phyloP scores from a whole-genome alignment of 2,797 vertebrate genomes.

The Heteromormyrus szaboi region DNA sequence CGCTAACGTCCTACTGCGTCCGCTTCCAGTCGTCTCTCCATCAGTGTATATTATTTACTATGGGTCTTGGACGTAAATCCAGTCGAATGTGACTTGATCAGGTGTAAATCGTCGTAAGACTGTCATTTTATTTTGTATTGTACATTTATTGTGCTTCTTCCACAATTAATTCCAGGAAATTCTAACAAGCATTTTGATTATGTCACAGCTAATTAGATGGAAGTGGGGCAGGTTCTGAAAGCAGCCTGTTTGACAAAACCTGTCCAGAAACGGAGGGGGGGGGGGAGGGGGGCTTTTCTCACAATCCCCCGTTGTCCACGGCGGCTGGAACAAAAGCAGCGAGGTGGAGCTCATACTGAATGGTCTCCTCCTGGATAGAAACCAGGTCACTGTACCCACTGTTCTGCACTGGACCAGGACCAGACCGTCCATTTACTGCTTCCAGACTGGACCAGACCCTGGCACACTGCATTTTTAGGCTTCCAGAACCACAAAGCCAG shows the following conservation, averaged over 20 bases:
- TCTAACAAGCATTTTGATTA: neutral
- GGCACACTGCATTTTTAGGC: neutral
- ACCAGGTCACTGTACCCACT: neutral
- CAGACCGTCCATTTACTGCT: neutral
- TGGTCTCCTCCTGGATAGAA: neutral
- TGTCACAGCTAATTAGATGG: neutral
- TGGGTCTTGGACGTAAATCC: neutral
- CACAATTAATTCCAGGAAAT: neutral
- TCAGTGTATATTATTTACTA: neutral
- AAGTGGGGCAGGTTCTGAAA: neutral
- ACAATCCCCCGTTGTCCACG: neutral
- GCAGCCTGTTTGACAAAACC: neutral
- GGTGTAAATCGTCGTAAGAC: neutral
- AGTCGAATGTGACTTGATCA: neutral
- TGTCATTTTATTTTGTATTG: neutral
- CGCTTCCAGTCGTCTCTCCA: neutral
- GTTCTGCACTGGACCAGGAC: neutral
- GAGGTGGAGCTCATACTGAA: neutral
- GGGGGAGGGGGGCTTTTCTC: neutral
- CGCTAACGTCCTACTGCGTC: neutral
- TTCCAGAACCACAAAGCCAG: neutral
- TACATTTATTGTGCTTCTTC: neutral
- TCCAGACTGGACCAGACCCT: neutral
- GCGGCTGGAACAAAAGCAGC: neutral
- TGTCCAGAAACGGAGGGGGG: neutral